Conservation (phyloP, 2,113 vertebrate genomes). For the Chloebia gouldiae region DNA sequence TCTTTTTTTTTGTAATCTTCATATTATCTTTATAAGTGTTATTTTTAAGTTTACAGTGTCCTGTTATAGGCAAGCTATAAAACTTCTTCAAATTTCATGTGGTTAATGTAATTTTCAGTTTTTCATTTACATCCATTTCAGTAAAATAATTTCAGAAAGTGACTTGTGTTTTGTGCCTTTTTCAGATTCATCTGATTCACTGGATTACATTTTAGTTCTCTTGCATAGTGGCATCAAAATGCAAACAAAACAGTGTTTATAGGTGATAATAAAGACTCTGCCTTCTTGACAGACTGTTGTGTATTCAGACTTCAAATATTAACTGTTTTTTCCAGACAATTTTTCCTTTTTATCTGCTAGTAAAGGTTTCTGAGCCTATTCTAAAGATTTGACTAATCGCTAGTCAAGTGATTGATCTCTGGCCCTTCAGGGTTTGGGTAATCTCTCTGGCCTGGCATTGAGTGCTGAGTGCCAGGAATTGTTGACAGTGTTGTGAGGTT, state of each 20-base stretch:
- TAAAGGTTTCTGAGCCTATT: neutral
- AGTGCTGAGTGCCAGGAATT: neutral
- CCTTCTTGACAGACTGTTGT: neutral
- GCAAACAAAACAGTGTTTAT: neutral
- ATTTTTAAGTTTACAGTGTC: neutral
- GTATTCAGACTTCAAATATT: neutral
- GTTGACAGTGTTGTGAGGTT: neutral
- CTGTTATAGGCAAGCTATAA: neutral
- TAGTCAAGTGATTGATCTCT: neutral
- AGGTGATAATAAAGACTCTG: neutral
- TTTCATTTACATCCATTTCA: neutral
- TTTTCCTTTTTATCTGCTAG: neutral
- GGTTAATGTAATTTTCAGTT: neutral
- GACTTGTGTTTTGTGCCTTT: neutral
- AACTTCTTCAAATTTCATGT: neutral
- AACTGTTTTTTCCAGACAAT: neutral
- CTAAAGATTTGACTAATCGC: neutral
- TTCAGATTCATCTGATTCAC: neutral
- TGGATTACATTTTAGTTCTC: neutral
- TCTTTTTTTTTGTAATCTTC: neutral
- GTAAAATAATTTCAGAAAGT: slow-evolving; percentile 34
- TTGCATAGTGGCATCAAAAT: neutral
- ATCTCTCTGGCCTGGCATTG: neutral
- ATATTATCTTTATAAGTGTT: neutral
- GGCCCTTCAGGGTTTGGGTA: neutral